Conservation (phyloP, 92 coral and sea anemone genomes). For the Epizoanthus rinbou region DNA sequence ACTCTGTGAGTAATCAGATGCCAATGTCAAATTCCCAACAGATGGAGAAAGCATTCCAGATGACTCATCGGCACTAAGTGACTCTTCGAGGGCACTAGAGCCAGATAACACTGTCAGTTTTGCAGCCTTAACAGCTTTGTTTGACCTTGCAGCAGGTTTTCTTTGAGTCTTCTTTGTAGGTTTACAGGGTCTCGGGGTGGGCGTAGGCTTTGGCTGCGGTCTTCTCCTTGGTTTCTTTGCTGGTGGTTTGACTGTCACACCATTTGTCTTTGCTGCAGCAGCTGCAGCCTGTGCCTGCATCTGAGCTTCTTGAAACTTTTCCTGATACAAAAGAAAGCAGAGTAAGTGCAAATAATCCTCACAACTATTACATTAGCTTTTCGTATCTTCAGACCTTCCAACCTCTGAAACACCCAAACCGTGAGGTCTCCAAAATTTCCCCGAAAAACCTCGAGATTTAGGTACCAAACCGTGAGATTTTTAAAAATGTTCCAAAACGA, state of each 20-base stretch:
- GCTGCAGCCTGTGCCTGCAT: conserved; percentile 76
- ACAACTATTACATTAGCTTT: not conserved
- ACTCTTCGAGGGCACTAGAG: conserved; percentile 57
- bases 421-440: no score
- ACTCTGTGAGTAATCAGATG: conserved; percentile 79
- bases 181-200: conserved; percentile 63
- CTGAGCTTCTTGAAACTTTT: conserved; percentile 73
- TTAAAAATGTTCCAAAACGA: no score
- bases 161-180: conserved; percentile 64
- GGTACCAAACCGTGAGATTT: no score
- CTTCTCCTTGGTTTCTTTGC: conserved; percentile 88
- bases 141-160: conserved; percentile 73
- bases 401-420: no score
- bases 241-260: conserved; percentile 69
- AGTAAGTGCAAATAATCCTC: no score
- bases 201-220: conserved; percentile 77
- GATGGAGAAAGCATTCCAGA: conserved; percentile 71
- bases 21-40: conserved; percentile 57
- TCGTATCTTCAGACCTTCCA: no score
- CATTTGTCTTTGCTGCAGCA: conserved; percentile 62
- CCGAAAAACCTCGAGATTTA: no score
- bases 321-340: conserved; percentile 44
- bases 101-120: conserved; percentile 57
- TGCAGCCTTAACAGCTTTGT: conserved; percentile 53
- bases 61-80: conserved; percentile 76